Evolutionary conservation across 2,888 invertebrate genomes (phyloP).

Genomic region (Lasius platythorax): DNA sequence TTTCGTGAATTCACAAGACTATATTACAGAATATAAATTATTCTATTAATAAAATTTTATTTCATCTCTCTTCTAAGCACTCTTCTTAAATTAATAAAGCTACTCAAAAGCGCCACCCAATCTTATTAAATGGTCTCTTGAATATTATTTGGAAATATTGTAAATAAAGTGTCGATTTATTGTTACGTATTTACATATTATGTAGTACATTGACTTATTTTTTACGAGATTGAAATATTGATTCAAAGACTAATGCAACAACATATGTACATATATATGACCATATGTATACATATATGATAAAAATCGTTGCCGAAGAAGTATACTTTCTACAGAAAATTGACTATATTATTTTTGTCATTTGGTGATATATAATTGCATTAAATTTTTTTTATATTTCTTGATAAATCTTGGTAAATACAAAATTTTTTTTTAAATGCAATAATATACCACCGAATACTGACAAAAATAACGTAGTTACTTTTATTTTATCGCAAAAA

Average conservation of each 20-base stretch:
- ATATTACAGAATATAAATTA: slow-evolving; percentile 3
- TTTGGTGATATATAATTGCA: background rate
- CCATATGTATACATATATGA: background rate
- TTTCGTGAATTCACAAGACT: background rate
- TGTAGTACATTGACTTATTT: background rate
- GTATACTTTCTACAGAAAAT: background rate
- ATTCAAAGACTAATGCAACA: background rate
- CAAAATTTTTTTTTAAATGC: background rate
- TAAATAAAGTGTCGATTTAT: background rate
- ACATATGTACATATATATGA: no score
- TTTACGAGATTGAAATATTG: background rate
- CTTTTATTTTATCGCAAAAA: slow-evolving; percentile 30
- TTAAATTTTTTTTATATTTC: background rate
- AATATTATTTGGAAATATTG: background rate
- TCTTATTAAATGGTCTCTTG: background rate
- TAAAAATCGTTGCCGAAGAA: background rate
- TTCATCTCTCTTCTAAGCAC: background rate
- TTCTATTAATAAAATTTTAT: slow-evolving; percentile 24
- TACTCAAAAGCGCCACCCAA: background rate
- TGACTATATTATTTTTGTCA: background rate
- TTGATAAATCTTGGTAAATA: background rate
- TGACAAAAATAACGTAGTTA: slow-evolving; percentile 18
- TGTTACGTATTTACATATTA: background rate
- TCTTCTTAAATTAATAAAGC: background rate
- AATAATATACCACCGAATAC: background rate